A percentile compares a stretch with the other conserved stretches of the same genome.
These are phyloP conservation scores for Etheostoma cragini DNA, from an alignment of 2,113 vertebrate genomes.

Conservation along the genomic window DNA sequence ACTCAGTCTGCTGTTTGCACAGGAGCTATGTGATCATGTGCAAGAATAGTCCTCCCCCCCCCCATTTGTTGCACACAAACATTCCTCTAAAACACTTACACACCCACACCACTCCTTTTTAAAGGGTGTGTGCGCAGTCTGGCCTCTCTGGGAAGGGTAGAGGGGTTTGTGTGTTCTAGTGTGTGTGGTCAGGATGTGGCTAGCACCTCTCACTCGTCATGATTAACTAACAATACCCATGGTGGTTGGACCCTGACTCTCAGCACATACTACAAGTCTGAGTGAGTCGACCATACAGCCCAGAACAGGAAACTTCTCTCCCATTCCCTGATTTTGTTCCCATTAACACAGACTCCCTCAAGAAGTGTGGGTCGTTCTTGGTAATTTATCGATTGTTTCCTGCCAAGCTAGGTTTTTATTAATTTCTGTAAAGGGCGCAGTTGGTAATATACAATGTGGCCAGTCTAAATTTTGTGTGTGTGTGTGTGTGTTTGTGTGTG, in stretches of 20 bases:
- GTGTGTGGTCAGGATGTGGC: constrained; percentile 78
- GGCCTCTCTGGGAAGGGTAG: constrained; percentile 49
- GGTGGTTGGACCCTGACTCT: constrained; percentile 62
- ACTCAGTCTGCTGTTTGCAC: constrained; percentile 62
- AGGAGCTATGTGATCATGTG: constrained; percentile 50
- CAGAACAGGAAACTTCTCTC: constrained; percentile 43
- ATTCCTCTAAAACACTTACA: constrained; percentile 46
- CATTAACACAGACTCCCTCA: constrained; percentile 16
- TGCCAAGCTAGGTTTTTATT: constrained; percentile 47
- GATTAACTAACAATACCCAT: constrained; percentile 71
- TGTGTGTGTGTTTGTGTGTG: neutral
- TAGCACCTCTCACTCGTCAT: constrained; percentile 66
- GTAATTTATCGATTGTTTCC: constrained; percentile 61
- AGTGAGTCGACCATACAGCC: constrained; percentile 38
- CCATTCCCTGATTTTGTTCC: constrained; percentile 25
- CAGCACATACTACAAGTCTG: constrained; percentile 62
- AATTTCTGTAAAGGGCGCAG: constrained; percentile 38
- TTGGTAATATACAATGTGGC: constrained; percentile 42
- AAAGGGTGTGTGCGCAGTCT: constrained; percentile 44
- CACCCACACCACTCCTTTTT: constrained; percentile 51
- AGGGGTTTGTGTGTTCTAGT: constrained; percentile 72
- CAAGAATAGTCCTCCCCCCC: constrained; percentile 59
- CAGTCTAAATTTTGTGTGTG: constrained; percentile 9
- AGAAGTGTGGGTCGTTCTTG: neutral
- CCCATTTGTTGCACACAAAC: constrained; percentile 52